Evolutionary conservation across 1,140 invertebrate genomes (phyloP), one percentile per base, ranked within the genome.

Genomic region (Ylistrum balloti): DNA sequence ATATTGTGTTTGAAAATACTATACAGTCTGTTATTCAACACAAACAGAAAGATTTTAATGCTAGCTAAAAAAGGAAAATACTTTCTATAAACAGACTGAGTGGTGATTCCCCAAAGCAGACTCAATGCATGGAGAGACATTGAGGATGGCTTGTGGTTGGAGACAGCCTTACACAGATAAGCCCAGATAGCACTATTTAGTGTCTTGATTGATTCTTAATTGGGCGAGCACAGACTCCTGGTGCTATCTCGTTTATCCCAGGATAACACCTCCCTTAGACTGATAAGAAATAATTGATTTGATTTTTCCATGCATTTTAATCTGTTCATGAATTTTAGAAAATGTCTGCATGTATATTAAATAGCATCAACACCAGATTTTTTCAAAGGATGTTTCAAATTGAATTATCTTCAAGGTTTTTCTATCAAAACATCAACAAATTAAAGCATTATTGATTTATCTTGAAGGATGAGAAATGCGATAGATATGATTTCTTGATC

Each of bases 261-360:
- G 56, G n/a, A 74, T 74, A 74, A 7, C 56, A 74, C 56, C 56
- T 74, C n/a, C 10, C 22, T 5, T 17, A 74, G 20, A 74, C 7
- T 28, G 56, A 74, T 74, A 74, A 74, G 56, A 74, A 28, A 28
- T 74, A 74, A 74, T 74, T 74, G 56, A 74, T 28, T 74, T 74
- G 56, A 74, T 74, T 74, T 56, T 74, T 74, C 56, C 22, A 74
- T 74, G 56, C 56, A 74, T 74, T 74, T 74, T 74, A 45, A 74
- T 74, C 56, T 74, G 11, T n/a, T 74, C 56, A 74, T 74, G 56
- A 74, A 74, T 74, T n/a, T 74, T 28, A 1, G 22, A 74, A 74
- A 74, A 74, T 74, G 56, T 28, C 56, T 28, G 28, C 11, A 48
- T 74, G 56, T 74, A 74, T 28, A 74, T 74, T 11, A 74, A 74